Base-by-base conservation (phyloP, 1,140 invertebrate genomes). In the Prorops nasuta region DNA sequence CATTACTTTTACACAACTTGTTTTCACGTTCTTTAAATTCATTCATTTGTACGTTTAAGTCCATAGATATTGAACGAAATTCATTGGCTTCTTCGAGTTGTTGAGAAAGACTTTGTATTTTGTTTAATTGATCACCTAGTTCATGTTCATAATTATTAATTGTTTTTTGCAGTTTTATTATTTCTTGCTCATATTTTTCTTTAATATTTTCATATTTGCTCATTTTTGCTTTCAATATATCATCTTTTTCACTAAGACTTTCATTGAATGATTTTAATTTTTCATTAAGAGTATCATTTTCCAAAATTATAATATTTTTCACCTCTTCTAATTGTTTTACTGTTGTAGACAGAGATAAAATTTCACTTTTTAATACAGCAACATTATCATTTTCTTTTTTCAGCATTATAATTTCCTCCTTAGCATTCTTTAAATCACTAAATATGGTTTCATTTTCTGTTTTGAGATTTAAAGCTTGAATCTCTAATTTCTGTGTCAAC, bases 261-360 rank as follows among this genome's bases (percentile, higher is more conserved):
- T 64, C 44, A 22, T 62, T 68, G 36, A n/a, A n/a, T n/a, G 57
- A 51, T n/a, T 64, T 63, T 9, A 62, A 18, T 36, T 69, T 45
- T 32, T 66, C 57, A 34, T 67, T 67, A 44, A 71, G 40, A 40
- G 49, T 44, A 32, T 65, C 60, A 50, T 67, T 66, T 48, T 66
- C 64, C 42, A 43, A 32, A 2, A 22, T 42, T 1, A 61, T 19
- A 52, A 52, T 38, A 37, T 45, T 15, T 22, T 54, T 24, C 7
- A 49, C 31, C 20, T 19, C 41, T 53, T 56, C 54, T 2, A 66
- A 39, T 21, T 60, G 49, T 53, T 62, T 47, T 28, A 67, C 35
- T 59, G 66, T 53, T 42, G 38, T 10, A 54, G 12, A 36, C 19
- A 54, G 45, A 35, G 49, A 37, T 28, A 47, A 37, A 48, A 67